Evolutionary conservation across 2,113 vertebrate species (phyloP), one percentile per base, ranked within the genome.

Genomic region (Salvelinus namaycush): DNA sequence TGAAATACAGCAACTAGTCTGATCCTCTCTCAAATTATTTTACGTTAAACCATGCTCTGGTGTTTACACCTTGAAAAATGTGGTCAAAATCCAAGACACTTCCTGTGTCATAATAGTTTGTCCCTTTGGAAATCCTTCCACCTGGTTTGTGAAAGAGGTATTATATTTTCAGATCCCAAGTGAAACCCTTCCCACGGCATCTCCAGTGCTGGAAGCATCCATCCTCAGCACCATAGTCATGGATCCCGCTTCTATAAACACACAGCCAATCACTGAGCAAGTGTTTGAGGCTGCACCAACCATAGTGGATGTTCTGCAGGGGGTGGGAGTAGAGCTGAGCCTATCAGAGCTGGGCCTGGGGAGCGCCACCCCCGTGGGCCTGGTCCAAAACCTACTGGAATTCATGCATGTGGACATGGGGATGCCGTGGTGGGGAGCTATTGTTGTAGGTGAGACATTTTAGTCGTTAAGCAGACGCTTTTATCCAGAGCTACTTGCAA

Each of bases 361-460:
- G 0, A 75, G 64, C n/a, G n/a, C 89, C 78, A 97, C 94, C 1
- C 96, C 96, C 1, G 95, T 96, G 78, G 96, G 96, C 9, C 60
- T 96, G 16, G 83, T 97, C 76, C 95, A 97, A 89, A 95, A 93
- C 80, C 8, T 96, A 1, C 80, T 97, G 79, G 96, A 97, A 88
- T 93, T 81, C 77, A 83, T 96, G 49, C 96, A 97, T 65, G 13
- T 96, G 39, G 87, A 93, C 57, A 3, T 95, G 8, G 96, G 94
- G 34, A 79, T 97, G 34, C 96, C 96, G 14, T 97, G 96, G 96
- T 97, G 96, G 96, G 96, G 94, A 0, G 96, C 96, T 78, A 97
- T 97, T 22, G 93, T 95, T 66, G 80, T 83, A 74, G 96, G 96
- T 97, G 84, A 93, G 87, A n/a, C 2, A 39, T 39, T 39, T 34